Percentiles rank a stretch among this genome's conserved stretches.
Evolutionary conservation across 2,797 vertebrate species (phyloP).

Genomic region (Myiotriccus ornatus): DNA sequence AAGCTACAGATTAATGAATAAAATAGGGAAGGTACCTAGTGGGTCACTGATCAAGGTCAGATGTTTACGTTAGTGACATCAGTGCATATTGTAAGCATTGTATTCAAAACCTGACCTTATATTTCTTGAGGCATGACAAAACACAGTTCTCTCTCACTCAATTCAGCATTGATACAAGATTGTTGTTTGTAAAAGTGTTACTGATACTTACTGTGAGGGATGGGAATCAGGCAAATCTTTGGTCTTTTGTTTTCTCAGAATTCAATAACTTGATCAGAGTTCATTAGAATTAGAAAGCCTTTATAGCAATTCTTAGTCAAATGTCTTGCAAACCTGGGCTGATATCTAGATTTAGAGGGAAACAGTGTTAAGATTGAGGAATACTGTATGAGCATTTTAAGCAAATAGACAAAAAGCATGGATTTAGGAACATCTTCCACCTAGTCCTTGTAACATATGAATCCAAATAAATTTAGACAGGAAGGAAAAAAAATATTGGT

Average conservation of each 20-base stretch:
- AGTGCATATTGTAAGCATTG: constrained; percentile 35
- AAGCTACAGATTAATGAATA: not conserved
- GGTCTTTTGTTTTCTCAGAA: not conserved
- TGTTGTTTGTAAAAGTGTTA: not conserved
- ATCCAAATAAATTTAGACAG: not conserved
- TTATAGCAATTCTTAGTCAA: not conserved
- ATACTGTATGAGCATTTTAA: not conserved
- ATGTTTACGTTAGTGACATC: not conserved
- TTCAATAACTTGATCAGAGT: not conserved
- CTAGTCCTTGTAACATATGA: not conserved
- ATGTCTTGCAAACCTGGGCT: not conserved
- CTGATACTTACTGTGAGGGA: not conserved
- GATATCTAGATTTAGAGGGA: not conserved
- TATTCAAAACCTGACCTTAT: constrained; percentile 38
- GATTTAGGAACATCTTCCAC: not conserved
- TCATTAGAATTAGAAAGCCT: not conserved
- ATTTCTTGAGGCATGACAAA: not conserved
- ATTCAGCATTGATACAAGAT: not conserved
- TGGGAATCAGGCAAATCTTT: not conserved
- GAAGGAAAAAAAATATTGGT: not conserved
- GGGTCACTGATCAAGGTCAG: not conserved
- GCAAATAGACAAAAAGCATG: not conserved
- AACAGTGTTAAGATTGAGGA: not conserved
- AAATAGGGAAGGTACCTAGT: not conserved
- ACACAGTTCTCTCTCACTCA: not conserved